Percentiles rank a stretch among this genome's conserved stretches.
Conservation (phyloP, 2,797 vertebrate genomes). For the Chelon auratus region DNA sequence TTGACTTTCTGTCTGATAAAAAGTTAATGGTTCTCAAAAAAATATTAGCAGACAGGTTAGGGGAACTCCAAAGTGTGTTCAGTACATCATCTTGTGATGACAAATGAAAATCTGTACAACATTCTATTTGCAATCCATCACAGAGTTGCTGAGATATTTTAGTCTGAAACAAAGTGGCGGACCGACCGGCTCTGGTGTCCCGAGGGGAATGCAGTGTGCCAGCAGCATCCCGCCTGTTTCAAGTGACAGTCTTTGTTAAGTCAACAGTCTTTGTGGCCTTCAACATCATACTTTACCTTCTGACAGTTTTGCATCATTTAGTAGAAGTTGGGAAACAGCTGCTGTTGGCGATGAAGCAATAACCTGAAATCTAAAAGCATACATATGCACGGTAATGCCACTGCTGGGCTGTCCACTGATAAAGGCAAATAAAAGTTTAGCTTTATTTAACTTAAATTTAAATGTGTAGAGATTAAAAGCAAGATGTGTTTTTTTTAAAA, state of each 20-base stretch:
- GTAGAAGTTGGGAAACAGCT: too few relatives aligned
- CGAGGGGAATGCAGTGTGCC: too few relatives aligned
- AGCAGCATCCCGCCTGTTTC: background rate
- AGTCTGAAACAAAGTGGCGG: background rate
- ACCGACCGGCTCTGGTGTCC: background rate
- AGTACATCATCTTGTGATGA: background rate
- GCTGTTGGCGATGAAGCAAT: too few relatives aligned
- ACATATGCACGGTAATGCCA: too few relatives aligned
- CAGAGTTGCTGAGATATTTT: background rate
- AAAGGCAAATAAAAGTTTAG: too few relatives aligned
- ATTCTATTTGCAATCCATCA: background rate
- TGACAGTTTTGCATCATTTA: background rate
- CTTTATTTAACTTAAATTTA: too few relatives aligned
- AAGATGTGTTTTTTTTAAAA: too few relatives aligned
- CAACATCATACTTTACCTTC: background rate
- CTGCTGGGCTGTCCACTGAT: too few relatives aligned
- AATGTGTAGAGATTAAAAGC: too few relatives aligned
- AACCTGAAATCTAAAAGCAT: too few relatives aligned
- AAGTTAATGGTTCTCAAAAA: too few relatives aligned
- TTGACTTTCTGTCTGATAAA: too few relatives aligned
- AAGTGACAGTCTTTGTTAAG: background rate
- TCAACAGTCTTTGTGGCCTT: background rate
- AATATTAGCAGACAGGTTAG: background rate
- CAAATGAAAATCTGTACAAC: background rate
- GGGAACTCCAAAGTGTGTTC: constrained; percentile 1